Base-by-base conservation (phyloP, 2,113 vertebrate species). In the Reinhardtius hippoglossoides region DNA sequence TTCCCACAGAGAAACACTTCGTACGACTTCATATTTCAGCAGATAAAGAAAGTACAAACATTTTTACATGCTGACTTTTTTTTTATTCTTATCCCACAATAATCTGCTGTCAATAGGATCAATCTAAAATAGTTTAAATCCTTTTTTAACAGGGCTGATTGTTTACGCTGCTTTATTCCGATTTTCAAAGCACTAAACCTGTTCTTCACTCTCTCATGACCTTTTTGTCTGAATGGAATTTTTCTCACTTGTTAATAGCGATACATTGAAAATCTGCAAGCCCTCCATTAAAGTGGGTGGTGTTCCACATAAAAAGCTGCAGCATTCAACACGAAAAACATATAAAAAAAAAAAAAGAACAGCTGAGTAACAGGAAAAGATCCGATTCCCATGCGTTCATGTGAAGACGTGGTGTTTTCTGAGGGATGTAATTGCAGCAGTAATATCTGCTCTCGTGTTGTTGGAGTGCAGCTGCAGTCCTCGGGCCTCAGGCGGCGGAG, bases 251-350 rank as follows among this genome's bases (percentile, higher is more conserved):
- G 73, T 88, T 92, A 92, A 92, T 68, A 42, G 77, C 83, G 64
- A 80, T 72, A 50, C 63, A 18, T 91, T 91, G 20, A 84, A 89
- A 90, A 78, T 59, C 64, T 62, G 74, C 80, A 71, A 62, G 84
- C 27, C 74, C 93, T 95, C 84, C 84, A 94, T 93, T 92, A 91
- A 88, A 85, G 63, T 86, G 92, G 93, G 92, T 93, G 94, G 92
- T 72, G 79, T 83, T 52, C 67, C 92, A 66, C 75, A 92, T 93
- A 42, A 93, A 95, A 94, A 90, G 64, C 81, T 64, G 73, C 71
- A 82, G 84, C 73, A 24, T 80, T 77, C 62, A 73, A 31, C 78
- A 74, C 78, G 6, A 31, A 84, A 78, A 83, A 83, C 77, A 65
- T 81, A 81, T 87, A 87, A 24, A 31, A 31, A 31, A 31, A 1